These are phyloP conservation scores for Eudemis profundana DNA, from an alignment of 2,888 invertebrate genomes.

Conservation along the genomic window DNA sequence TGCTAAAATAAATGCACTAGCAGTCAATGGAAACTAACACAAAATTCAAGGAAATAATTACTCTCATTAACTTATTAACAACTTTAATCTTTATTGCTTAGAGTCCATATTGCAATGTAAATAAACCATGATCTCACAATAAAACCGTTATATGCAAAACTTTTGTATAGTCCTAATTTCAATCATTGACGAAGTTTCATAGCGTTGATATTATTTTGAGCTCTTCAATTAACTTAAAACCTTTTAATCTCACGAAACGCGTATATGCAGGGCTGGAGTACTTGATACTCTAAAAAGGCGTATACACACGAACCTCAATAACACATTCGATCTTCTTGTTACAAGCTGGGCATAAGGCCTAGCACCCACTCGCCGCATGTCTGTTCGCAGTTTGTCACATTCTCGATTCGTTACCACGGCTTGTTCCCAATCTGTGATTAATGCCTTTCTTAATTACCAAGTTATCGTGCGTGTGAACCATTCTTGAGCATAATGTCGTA, in stretches of 20 bases:
- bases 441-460: constrained; percentile 84
- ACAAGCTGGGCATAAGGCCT: constrained; percentile 53
- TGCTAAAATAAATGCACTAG: background rate
- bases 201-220: background rate
- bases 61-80: background rate
- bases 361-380: constrained; percentile 73
- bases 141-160: too few relatives aligned
- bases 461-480: constrained; percentile 64
- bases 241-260: background rate
- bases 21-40: background rate
- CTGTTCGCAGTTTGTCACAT: constrained; percentile 78
- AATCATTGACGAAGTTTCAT: background rate
- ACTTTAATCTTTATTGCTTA: background rate
- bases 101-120: background rate
- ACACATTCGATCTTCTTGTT: constrained; percentile 44
- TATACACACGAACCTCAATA: constrained; percentile 24
- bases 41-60: background rate
- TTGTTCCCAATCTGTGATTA: constrained; percentile 79
- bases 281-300: background rate
- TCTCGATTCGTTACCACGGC: constrained; percentile 64
- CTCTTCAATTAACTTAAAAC: background rate
- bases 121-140: background rate
- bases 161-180: background rate
- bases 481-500: constrained; percentile 5
- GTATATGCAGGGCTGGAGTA: background rate